Percentiles rank a stretch among this genome's conserved stretches.
These are phyloP conservation scores for Sebastes fasciatus DNA, from an alignment of 2,113 vertebrate genomes.

Conservation along the genomic window DNA sequence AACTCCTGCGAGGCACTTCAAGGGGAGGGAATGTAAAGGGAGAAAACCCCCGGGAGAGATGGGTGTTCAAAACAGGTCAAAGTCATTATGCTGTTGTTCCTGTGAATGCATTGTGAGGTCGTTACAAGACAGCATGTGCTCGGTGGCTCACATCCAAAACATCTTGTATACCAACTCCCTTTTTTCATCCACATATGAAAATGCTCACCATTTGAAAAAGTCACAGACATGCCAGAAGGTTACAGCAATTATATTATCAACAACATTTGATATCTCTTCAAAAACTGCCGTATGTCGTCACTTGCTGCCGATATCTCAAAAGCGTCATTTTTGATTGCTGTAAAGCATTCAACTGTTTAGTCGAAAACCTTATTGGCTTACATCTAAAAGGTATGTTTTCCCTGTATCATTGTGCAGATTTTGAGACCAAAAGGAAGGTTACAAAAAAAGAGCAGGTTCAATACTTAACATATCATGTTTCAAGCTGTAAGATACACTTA, in stretches of 20 bases:
- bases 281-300: not conserved
- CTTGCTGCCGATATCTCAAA: not conserved
- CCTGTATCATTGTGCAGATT: not conserved
- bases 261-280: not conserved
- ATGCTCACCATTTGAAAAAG: not conserved
- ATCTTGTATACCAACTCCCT: not conserved
- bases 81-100: constrained; percentile 23
- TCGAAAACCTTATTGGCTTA: not conserved
- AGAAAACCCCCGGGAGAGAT: constrained; percentile 5
- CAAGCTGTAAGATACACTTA: not conserved
- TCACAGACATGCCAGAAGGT: not conserved
- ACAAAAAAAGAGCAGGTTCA: not conserved
- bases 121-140: not conserved
- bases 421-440: not conserved
- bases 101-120: constrained; percentile 2
- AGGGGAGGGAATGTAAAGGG: not conserved
- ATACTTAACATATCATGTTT: not conserved
- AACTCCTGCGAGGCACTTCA: not conserved
- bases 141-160: not conserved
- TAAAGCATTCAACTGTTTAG: not conserved
- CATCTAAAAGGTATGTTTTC: not conserved
- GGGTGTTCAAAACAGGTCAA: constrained; percentile 8
- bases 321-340: accelerated
- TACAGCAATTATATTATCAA: not conserved
- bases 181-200: not conserved